phyloP scores from a whole-genome alignment of 2,888 invertebrate species.

The Megaustenia siamemsis region DNA sequence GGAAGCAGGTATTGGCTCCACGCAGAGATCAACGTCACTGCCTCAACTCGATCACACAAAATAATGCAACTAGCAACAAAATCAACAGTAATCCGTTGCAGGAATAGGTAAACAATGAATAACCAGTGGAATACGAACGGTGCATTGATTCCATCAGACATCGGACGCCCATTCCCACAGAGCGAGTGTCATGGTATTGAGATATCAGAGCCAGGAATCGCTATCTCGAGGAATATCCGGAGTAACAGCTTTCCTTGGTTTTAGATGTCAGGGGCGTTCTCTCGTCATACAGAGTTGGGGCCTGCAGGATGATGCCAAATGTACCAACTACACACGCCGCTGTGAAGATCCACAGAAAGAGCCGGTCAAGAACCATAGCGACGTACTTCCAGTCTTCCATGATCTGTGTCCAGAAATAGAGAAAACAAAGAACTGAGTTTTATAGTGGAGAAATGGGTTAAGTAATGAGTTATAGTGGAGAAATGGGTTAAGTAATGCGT shows the following conservation, averaged over 20 bases:
- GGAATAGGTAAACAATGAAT: neutral
- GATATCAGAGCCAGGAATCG: neutral
- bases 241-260: constrained; percentile 52
- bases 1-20: no score
- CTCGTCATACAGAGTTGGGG: constrained; percentile 78
- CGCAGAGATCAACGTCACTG: no score
- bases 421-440: no score
- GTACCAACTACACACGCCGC: constrained; percentile 77
- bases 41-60: no score
- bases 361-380: constrained; percentile 78
- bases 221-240: constrained; percentile 53
- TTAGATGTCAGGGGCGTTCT: constrained; percentile 63
- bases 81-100: no score
- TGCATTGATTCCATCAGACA: neutral
- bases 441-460: no score
- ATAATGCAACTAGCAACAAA: no score
- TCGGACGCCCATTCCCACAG: neutral
- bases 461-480: no score
- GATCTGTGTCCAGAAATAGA: constrained; percentile 62
- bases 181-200: neutral
- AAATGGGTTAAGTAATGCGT: no score
- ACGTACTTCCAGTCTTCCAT: constrained; percentile 80
- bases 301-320: constrained; percentile 77
- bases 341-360: constrained; percentile 78
- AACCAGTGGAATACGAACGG: neutral